Percentiles rank a stretch among this genome's conserved stretches.
Conservation (phyloP, 2,113 vertebrate species). For the Siphamia tubifer region DNA sequence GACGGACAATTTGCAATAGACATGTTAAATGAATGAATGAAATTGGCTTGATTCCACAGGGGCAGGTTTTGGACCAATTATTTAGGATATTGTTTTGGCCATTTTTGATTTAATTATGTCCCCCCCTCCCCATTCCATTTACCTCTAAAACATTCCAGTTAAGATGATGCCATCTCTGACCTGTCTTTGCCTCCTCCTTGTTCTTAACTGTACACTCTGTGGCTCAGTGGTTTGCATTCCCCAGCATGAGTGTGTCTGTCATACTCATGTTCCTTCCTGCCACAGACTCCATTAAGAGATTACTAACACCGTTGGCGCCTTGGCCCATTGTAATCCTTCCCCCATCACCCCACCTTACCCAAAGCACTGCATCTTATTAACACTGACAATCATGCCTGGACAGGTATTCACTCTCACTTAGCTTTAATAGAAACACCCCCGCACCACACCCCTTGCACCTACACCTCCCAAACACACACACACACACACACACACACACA, state of each 20-base stretch:
- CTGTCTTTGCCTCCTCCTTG: constrained; percentile 15
- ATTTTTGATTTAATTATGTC: background rate
- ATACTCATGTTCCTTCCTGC: constrained; percentile 73
- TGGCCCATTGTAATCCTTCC: constrained; percentile 46
- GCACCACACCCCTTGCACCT: too few relatives aligned
- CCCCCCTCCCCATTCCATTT: background rate
- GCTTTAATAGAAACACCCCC: constrained; percentile 21
- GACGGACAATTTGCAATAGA: constrained; percentile 38
- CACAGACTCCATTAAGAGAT: constrained; percentile 72
- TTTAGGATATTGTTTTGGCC: constrained; percentile 18
- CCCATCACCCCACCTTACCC: constrained; percentile 18
- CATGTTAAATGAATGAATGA: constrained; percentile 24
- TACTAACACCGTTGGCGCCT: constrained; percentile 63
- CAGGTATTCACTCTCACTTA: constrained; percentile 56
- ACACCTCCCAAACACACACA: too few relatives aligned
- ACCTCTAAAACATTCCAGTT: constrained; percentile 53
- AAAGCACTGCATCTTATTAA: constrained; percentile 64
- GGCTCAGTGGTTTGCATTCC: constrained; percentile 58
- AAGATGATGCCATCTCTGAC: constrained; percentile 25
- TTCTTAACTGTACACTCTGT: constrained; percentile 48
- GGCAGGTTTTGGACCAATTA: constrained; percentile 82
- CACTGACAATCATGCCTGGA: constrained; percentile 66
- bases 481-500: background rate
- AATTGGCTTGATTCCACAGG: constrained; percentile 75
- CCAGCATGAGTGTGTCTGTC: constrained; percentile 43